Percentiles rank a stretch among this genome's conserved stretches.
phyloP scores from a whole-genome alignment of 2,888 invertebrate species.

The Lypha dubia region DNA sequence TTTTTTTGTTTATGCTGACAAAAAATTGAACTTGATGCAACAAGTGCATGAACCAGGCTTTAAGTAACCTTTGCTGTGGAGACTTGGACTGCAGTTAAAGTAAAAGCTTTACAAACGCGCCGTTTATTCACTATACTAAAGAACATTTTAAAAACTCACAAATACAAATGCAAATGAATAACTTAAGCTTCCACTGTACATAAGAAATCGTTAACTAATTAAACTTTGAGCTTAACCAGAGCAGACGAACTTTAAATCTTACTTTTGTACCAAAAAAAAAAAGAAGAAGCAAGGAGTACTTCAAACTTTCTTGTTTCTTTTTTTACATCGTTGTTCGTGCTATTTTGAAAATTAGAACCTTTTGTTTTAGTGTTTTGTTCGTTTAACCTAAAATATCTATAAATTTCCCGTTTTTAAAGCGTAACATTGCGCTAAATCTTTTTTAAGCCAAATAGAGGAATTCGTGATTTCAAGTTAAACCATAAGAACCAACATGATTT shows the following conservation, averaged over 20 bases:
- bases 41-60: slow-evolving; percentile 58
- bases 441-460: slow-evolving; percentile 16
- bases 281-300: background rate
- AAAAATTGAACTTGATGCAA: slow-evolving; percentile 54
- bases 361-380: slow-evolving; percentile 24
- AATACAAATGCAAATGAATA: background rate
- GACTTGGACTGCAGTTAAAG: slow-evolving; percentile 26
- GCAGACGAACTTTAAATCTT: slow-evolving; percentile 41
- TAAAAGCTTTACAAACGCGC: slow-evolving; percentile 11
- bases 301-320: background rate
- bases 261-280: background rate
- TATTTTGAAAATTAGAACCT: slow-evolving; percentile 36
- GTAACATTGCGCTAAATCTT: slow-evolving; percentile 42
- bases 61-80: background rate
- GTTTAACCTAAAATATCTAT: slow-evolving; percentile 13
- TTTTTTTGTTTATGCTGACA: slow-evolving; percentile 13
- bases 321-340: too few relatives aligned
- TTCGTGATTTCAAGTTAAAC: slow-evolving; percentile 54
- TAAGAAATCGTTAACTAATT: slow-evolving; percentile 57
- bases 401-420: slow-evolving; percentile 45
- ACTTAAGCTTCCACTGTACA: slow-evolving; percentile 18
- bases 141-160: background rate
- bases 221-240: slow-evolving; percentile 59
- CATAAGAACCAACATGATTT: slow-evolving; percentile 30
- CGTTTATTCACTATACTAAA: background rate